A percentile compares a stretch with the other conserved stretches of the same genome.
Evolutionary conservation across 2,113 vertebrate species (phyloP).

Genomic region (Nestor notabilis): DNA sequence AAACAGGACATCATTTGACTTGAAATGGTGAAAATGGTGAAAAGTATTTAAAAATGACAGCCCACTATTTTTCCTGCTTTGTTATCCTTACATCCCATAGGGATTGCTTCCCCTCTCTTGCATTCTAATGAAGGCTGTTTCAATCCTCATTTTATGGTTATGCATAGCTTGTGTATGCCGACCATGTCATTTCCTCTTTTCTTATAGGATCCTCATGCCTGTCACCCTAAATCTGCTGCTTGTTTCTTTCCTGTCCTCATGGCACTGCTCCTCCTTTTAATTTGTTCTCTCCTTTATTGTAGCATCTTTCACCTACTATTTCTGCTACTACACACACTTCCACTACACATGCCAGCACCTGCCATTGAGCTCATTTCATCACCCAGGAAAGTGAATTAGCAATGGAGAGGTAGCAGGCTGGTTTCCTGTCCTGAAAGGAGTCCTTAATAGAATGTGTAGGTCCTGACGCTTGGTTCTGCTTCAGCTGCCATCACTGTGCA

Average conservation of each 20-base stretch:
- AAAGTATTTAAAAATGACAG: not conserved
- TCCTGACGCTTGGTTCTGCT: not conserved
- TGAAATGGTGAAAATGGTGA: not conserved
- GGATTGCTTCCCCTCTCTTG: not conserved
- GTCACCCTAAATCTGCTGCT: not conserved
- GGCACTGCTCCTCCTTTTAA: not conserved
- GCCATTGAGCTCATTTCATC: not conserved
- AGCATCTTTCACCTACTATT: not conserved
- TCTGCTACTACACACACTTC: not conserved
- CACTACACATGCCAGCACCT: not conserved
- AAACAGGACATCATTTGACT: not conserved
- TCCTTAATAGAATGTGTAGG: not conserved
- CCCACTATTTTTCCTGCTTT: not conserved
- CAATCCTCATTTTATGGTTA: not conserved
- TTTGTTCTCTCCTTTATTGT: not conserved
- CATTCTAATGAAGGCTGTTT: not conserved
- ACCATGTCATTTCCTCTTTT: not conserved
- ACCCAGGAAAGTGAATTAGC: conserved; percentile 19
- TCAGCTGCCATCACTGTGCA: not conserved
- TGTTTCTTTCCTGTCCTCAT: not conserved
- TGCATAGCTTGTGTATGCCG: not conserved
- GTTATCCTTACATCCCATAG: not conserved
- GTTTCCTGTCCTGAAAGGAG: conserved; percentile 11
- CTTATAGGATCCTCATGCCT: not conserved
- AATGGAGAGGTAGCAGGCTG: not conserved